Evolutionary conservation across 2,888 invertebrate species (phyloP).

Genomic region (Diadromus collaris): DNA sequence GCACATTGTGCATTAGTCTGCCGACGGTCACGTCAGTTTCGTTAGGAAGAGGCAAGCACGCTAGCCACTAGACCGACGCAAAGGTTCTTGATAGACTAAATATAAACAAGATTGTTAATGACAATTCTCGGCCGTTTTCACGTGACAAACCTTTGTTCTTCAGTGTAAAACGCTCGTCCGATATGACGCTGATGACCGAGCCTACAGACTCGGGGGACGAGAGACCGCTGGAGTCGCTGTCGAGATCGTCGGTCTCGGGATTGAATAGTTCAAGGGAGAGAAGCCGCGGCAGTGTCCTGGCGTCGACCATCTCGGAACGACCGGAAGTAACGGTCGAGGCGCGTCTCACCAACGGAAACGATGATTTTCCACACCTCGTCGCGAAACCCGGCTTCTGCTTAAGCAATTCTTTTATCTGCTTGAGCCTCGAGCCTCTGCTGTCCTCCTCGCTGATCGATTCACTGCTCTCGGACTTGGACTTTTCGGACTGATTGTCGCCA

Average conservation of each 20-base stretch:
- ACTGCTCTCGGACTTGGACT: constrained; percentile 46
- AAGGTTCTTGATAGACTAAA: too few species aligned
- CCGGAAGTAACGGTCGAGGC: constrained; percentile 82
- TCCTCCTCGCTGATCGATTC: constrained; percentile 77
- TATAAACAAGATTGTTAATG: too few species aligned
- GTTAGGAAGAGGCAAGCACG: too few species aligned
- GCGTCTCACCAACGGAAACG: constrained; percentile 88
- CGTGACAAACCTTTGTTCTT: constrained; percentile 64
- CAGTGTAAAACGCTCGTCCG: constrained; percentile 81
- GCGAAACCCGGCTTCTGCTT: constrained; percentile 86
- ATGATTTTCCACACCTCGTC: constrained; percentile 81
- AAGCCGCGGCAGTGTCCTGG: constrained; percentile 87
- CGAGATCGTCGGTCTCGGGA: constrained; percentile 94
- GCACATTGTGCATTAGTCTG: too few species aligned
- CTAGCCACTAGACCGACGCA: too few species aligned
- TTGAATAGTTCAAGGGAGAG: constrained; percentile 93
- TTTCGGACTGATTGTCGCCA: constrained; percentile 14
- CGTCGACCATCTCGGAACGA: constrained; percentile 83
- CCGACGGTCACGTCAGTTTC: too few species aligned
- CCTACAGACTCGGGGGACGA: constrained; percentile 94
- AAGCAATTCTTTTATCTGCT: constrained; percentile 87
- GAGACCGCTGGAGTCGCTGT: constrained; percentile 93
- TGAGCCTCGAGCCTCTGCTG: constrained; percentile 84
- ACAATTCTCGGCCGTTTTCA: neutral
- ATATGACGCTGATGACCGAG: constrained; percentile 90